phyloP scores from a whole-genome alignment of 1,140 invertebrate species.

The Cherax destructor region DNA sequence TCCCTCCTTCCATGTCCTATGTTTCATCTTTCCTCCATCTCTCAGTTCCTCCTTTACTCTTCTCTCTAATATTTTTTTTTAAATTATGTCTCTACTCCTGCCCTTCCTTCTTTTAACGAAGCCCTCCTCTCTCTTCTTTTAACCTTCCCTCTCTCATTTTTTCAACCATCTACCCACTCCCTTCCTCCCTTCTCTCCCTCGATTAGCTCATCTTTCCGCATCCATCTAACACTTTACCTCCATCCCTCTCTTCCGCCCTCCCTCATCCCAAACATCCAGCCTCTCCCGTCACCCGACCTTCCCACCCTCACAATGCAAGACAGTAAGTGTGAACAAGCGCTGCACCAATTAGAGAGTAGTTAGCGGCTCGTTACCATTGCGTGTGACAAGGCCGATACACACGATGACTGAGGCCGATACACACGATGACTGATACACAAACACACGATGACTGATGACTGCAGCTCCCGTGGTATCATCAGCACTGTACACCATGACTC shows the following conservation, averaged over 20 bases:
- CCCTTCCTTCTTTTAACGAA: background rate
- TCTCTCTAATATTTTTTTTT: background rate
- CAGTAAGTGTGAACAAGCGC: background rate
- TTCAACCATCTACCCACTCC: background rate
- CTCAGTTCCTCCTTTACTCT: background rate
- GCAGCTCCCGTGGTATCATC: background rate
- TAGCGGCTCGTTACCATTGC: background rate
- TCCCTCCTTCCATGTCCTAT: background rate
- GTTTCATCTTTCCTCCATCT: background rate
- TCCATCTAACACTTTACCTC: background rate
- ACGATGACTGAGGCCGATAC: background rate
- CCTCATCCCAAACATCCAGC: background rate
- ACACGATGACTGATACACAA: background rate
- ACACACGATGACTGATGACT: background rate
- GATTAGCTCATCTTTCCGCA: too few relatives aligned
- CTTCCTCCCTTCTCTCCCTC: background rate
- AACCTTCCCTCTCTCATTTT: background rate
- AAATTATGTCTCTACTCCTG: background rate
- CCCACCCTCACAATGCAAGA: constrained; percentile 5
- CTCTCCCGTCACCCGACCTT: background rate
- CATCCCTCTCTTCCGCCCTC: background rate
- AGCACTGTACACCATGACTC: background rate
- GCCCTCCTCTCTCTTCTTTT: too few relatives aligned
- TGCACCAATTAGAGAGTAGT: background rate
- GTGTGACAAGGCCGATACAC: background rate